Base-by-base conservation (phyloP, 2,888 invertebrate species). In the Eulithis testata region DNA sequence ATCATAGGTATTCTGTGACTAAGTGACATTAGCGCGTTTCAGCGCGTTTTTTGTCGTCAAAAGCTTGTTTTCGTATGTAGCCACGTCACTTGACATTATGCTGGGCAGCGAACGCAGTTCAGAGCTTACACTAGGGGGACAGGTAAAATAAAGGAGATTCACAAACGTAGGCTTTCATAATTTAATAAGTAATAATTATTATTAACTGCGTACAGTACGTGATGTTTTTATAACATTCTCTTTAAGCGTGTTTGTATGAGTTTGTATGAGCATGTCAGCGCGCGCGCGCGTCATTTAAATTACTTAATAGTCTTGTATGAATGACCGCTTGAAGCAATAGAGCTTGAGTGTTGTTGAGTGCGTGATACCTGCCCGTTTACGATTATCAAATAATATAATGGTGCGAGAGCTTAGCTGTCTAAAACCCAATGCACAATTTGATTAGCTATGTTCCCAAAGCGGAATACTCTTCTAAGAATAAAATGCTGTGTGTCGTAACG, bases 271-370 rank as follows among this genome's bases (percentile, higher is more conserved):
- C 14, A 14, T 6, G 44, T 51, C 36, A 27, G 40, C 14, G 54
- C 27, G 59, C 49, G 58, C 50, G 21, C 31, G 52, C 63, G 52
- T 54, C 60, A 36, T n/a, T 49, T 50, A 52, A 59, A 56, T 60
- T 56, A 56, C 51, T 51, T 59, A 63, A 60, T 66, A 54, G 14
- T 51, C 27, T 12, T 44, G 40, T 50, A 54, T 63, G 59, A 63
- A 58, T 58, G 53, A 57, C 57, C 40, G 47, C 47, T 54, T 45
- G 4, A 11, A 54, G 63, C 62, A 51, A 63, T 65, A 61, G 62
- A 60, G 55, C 51, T 67, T 54, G 60, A 70, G 68, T 70, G 69
- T 66, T 70, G 64, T 65, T 69, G 62, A 71, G 69, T 71, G 62
- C 65, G 63, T 65, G 60, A 67, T 59, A 65, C 65, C 61, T 65